These are phyloP conservation scores for Setophaga coronata DNA, from an alignment of 2,113 vertebrate species.

Conservation along the genomic window DNA sequence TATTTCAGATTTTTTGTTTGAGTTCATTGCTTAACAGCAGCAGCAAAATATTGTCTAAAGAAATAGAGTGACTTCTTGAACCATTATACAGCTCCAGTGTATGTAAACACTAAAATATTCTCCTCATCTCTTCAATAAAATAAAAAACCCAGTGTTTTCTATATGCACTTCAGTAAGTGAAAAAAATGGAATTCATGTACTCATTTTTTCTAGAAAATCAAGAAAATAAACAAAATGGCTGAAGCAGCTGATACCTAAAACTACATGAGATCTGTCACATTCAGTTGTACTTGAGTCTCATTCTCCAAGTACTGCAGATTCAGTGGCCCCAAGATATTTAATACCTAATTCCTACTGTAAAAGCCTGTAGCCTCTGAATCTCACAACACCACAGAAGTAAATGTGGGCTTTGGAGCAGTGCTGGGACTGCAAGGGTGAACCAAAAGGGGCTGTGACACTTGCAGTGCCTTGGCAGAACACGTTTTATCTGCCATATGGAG, in stretches of 20 bases:
- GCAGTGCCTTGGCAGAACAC: neutral
- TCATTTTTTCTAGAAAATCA: neutral
- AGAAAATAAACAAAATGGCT: neutral
- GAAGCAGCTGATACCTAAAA: neutral
- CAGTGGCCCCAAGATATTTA: neutral
- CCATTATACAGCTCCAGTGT: neutral
- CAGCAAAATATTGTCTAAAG: neutral
- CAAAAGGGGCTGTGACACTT: neutral
- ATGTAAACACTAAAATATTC: neutral
- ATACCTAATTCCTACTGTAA: neutral
- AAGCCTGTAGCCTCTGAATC: neutral
- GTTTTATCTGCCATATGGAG: neutral
- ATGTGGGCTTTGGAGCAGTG: neutral
- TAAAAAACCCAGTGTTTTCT: neutral
- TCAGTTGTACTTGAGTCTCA: neutral
- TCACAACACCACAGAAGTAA: neutral
- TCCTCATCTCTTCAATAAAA: neutral
- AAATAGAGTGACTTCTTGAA: neutral
- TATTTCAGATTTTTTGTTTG: neutral
- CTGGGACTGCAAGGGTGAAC: neutral
- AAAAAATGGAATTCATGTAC: accelerated
- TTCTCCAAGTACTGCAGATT: neutral
- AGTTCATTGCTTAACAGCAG: neutral
- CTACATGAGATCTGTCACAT: neutral
- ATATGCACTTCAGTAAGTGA: neutral